phyloP scores from a whole-genome alignment of 2,113 vertebrate genomes.

The Conger conger region DNA sequence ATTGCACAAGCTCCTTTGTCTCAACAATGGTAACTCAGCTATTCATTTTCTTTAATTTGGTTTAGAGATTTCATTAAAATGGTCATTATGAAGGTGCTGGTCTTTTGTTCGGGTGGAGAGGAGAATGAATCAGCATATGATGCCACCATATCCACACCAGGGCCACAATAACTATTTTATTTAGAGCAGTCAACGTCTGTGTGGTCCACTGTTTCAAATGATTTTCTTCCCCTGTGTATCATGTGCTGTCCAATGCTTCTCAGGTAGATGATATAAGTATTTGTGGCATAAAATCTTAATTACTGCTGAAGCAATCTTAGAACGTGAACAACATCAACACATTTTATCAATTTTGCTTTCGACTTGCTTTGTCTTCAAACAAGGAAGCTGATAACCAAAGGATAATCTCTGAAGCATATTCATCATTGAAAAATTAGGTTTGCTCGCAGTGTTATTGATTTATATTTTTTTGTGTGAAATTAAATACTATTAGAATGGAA shows the following conservation, averaged over 20 bases:
- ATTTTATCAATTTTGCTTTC: too few relatives aligned
- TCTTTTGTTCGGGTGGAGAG: not conserved
- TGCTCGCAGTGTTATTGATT: too few relatives aligned
- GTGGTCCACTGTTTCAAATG: not conserved
- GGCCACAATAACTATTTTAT: not conserved
- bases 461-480: too few relatives aligned
- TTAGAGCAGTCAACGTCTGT: not conserved
- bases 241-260: not conserved
- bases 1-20: slow-evolving; percentile 64
- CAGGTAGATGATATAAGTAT: not conserved
- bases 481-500: too few relatives aligned
- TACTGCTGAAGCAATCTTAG: not conserved
- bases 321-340: not conserved
- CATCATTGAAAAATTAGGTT: not conserved
- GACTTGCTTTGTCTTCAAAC: not conserved
- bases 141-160: not conserved
- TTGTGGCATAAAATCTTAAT: not conserved
- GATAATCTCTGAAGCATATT: not conserved
- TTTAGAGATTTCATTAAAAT: not conserved
- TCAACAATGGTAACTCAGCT: slow-evolving; percentile 52
- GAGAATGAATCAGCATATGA: not conserved
- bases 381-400: not conserved
- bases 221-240: not conserved
- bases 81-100: not conserved
- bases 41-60: not conserved